Percentiles rank a stretch among this genome's conserved stretches.
Evolutionary conservation across 2,797 vertebrate genomes (phyloP).

Genomic region (Mus spretus): DNA sequence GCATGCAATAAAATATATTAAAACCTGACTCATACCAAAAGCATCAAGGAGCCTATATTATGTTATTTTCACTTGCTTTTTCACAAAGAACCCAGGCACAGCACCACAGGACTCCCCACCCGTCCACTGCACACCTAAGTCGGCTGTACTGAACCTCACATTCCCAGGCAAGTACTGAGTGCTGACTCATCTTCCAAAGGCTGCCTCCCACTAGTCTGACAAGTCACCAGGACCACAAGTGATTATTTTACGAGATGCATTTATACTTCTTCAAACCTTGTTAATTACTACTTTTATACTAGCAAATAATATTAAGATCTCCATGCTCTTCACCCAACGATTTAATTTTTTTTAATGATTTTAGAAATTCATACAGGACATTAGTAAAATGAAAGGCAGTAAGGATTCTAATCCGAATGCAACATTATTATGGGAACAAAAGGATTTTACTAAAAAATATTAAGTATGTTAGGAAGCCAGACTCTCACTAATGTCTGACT

Average conservation of each 20-base stretch:
- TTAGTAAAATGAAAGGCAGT: conserved; percentile 34
- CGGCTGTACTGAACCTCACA: conserved; percentile 61
- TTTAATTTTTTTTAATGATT: background rate
- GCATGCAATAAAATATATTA: conserved; percentile 54
- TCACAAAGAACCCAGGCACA: conserved; percentile 1
- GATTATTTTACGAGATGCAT: conserved; percentile 67
- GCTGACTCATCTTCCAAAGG: conserved; percentile 68
- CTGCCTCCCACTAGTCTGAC: conserved; percentile 39
- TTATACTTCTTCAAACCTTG: conserved; percentile 66
- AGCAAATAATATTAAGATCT: conserved; percentile 32
- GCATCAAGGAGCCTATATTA: conserved; percentile 23
- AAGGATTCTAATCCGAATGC: background rate
- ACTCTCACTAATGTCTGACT: background rate
- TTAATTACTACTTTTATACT: conserved; percentile 52
- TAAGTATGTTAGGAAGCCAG: conserved; percentile 8
- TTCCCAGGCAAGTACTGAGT: conserved; percentile 24
- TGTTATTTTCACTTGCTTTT: conserved; percentile 48
- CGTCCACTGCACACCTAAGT: background rate
- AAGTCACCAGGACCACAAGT: conserved; percentile 69
- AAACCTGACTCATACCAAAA: conserved; percentile 26
- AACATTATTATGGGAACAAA: background rate
- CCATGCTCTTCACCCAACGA: background rate
- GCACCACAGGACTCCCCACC: background rate
- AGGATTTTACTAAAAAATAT: conserved; percentile 44
- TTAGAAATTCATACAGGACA: conserved; percentile 12